Evolutionary conservation across 1,140 invertebrate genomes (phyloP).

Genomic region (Meloidogyne hapla): DNA sequence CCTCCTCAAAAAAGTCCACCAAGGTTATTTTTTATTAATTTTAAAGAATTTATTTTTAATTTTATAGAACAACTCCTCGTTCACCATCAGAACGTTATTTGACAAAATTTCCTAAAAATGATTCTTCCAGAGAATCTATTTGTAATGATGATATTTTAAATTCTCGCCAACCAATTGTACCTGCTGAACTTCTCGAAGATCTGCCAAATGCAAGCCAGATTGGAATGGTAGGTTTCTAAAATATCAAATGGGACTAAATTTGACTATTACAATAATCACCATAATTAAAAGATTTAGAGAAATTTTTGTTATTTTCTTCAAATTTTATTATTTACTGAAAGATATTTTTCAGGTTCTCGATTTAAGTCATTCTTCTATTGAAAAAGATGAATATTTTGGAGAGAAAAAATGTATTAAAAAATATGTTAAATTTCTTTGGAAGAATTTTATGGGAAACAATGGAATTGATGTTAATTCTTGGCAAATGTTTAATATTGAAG

Average conservation of each 20-base stretch:
- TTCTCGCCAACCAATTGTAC: neutral
- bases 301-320: too few species aligned
- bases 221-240: conserved; percentile 21
- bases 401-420: neutral
- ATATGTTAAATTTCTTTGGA: neutral
- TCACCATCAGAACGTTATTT: conserved; percentile 14
- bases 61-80: neutral
- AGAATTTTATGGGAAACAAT: neutral
- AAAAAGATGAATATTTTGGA: neutral
- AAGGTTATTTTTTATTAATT: neutral
- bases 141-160: conserved; percentile 15
- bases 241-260: too few species aligned
- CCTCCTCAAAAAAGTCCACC: conserved; percentile 14
- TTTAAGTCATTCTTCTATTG: conserved; percentile 3
- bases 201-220: conserved; percentile 22
- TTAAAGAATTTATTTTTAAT: neutral
- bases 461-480: neutral
- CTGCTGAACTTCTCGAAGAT: conserved; percentile 19
- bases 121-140: conserved; percentile 10
- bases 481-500: neutral
- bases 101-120: conserved; percentile 23
- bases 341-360: conserved; percentile 13
- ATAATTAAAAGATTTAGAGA: too few species aligned
- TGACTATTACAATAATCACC: too few species aligned
- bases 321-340: too few species aligned